phyloP scores from a whole-genome alignment of 2,888 invertebrate genomes.

The Oligia fasciuncula region DNA sequence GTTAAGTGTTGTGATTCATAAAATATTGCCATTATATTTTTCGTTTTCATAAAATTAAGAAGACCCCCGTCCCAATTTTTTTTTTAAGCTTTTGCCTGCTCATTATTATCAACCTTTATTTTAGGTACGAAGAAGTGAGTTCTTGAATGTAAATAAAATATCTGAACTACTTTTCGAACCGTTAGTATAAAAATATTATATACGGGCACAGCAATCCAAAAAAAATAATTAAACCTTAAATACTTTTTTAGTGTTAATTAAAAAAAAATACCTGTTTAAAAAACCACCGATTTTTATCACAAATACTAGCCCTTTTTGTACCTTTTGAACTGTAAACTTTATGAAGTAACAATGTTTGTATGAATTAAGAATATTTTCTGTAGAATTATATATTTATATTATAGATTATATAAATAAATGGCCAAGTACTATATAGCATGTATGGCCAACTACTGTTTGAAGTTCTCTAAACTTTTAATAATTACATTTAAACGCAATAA shows the following conservation, averaged over 20 bases:
- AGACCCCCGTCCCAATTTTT: constrained; percentile 32
- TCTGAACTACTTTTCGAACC: constrained; percentile 9
- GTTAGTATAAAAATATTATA: constrained; percentile 7
- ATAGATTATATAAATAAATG: constrained; percentile 9
- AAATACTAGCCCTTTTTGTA: constrained; percentile 43
- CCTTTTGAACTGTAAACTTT: constrained; percentile 18
- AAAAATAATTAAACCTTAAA: background rate
- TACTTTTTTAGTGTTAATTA: constrained; percentile 21
- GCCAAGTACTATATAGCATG: too few species aligned
- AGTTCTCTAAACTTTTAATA: constrained; percentile 33
- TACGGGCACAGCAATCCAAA: constrained; percentile 28
- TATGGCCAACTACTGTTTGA: constrained; percentile 10
- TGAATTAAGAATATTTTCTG: constrained; percentile 20
- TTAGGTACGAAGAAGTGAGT: constrained; percentile 24
- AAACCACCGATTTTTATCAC: constrained; percentile 62
- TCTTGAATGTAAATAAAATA: constrained; percentile 26
- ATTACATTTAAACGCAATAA: constrained; percentile 10
- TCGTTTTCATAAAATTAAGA: constrained; percentile 14
- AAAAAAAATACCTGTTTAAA: constrained; percentile 27
- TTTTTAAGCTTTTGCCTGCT: constrained; percentile 23
- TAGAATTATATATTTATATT: constrained; percentile 30
- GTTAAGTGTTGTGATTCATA: constrained; percentile 60
- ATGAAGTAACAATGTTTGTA: constrained; percentile 37
- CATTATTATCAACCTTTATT: constrained; percentile 18
- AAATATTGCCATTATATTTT: constrained; percentile 52